Percentiles rank a stretch among this genome's conserved stretches.
Evolutionary conservation across 2,797 vertebrate genomes (phyloP).

Genomic region (Gymnopithys bicolor): DNA sequence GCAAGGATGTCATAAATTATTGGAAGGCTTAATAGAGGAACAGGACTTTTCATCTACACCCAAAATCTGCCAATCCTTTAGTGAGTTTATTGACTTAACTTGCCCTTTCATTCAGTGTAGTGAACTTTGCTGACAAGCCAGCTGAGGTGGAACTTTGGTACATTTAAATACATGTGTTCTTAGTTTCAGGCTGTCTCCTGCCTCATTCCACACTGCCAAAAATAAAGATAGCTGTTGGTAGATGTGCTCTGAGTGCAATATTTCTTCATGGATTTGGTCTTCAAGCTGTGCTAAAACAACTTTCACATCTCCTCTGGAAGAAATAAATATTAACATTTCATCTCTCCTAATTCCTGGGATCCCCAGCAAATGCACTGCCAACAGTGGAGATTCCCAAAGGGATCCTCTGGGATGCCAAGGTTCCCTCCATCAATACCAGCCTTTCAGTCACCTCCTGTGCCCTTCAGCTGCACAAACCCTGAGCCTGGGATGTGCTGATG

Average conservation of each 20-base stretch:
- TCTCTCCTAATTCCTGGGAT: background rate
- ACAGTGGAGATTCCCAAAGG: background rate
- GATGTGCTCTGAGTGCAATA: background rate
- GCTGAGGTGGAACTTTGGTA: background rate
- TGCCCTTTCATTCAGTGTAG: background rate
- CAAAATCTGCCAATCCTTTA: background rate
- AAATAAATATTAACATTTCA: background rate
- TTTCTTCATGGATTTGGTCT: background rate
- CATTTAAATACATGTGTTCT: accelerated
- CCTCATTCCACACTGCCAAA: background rate
- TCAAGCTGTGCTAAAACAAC: background rate
- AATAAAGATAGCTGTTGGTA: background rate
- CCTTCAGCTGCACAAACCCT: background rate
- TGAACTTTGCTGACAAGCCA: background rate
- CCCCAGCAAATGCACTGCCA: background rate
- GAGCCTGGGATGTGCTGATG: background rate
- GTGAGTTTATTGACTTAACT: background rate
- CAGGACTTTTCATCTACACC: background rate
- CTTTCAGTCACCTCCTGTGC: background rate
- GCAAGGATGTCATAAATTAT: background rate
- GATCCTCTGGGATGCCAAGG: background rate
- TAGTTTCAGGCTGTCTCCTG: background rate
- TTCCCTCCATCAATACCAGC: background rate
- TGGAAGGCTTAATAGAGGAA: background rate
- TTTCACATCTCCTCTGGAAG: background rate